These are phyloP conservation scores for Laticauda laticaudata DNA, from an alignment of 2,113 vertebrate species.

Conservation along the genomic window DNA sequence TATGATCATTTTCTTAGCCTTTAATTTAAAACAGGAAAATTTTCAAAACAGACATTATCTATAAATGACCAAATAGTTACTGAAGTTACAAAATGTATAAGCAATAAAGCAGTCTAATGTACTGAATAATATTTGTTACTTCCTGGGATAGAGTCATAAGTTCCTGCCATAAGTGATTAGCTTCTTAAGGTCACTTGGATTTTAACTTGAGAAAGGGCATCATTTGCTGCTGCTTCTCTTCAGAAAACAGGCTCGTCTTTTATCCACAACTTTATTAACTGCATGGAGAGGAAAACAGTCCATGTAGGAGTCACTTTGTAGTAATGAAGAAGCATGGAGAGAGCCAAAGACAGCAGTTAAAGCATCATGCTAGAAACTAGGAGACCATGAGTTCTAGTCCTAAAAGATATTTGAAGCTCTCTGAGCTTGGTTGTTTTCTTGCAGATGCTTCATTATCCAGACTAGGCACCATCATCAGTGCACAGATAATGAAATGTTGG, in stretches of 20 bases:
- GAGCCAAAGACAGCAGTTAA: neutral
- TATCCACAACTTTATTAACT: neutral
- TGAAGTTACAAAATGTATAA: neutral
- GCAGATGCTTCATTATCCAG: neutral
- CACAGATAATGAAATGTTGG: neutral
- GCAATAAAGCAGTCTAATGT: neutral
- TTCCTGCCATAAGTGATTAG: neutral
- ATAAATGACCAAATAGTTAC: neutral
- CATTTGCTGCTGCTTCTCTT: neutral
- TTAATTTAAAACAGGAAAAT: neutral
- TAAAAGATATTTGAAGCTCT: neutral
- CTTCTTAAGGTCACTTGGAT: neutral
- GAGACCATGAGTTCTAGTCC: neutral
- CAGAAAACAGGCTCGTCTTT: neutral
- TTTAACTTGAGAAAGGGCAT: neutral
- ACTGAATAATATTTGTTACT: neutral
- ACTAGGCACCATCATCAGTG: neutral
- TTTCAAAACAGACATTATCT: neutral
- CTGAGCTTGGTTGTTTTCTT: neutral
- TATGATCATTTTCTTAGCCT: neutral
- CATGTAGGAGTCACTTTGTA: neutral
- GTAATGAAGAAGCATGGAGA: neutral
- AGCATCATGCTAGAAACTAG: neutral
- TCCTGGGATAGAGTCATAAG: neutral
- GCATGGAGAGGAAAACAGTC: neutral